Evolutionary conservation across 1,140 invertebrate species (phyloP), one percentile per base, ranked within the genome.

Genomic region (Cecropterus lyciades): DNA sequence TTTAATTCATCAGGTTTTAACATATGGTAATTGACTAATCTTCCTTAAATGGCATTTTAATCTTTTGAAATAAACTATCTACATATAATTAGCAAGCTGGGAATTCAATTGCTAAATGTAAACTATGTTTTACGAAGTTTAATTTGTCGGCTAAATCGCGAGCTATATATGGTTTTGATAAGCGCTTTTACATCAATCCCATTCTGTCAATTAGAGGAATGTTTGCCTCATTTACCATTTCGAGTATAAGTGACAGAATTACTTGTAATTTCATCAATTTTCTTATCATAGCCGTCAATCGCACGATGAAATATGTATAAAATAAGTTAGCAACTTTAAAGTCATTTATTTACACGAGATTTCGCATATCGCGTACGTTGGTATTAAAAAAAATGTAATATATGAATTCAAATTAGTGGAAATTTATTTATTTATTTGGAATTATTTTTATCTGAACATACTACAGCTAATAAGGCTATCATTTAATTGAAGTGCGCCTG

Each of bases 151-250:
- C 56, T 13, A 45, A 48, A 60, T 60, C 43, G 15, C 11, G 10
- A 11, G 1, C 56, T 60, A 16, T 60, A 60, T 60, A 60, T 33
- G 56, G 56, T 6, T 60, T 17, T 60, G 56, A 60, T 60, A 60
- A 60, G 43, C 27, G 24, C 43, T 60, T 60, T 48, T 48, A 46
- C 37, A 69, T 69, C 67, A 69, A 52, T 59, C 53, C 45, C 20
- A 33, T 33, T 46, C 33, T 69, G 67, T 69, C 67, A 69, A 69
- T 69, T 69, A 69, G 56, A 65, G 43, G 16, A 57, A 56, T 42
- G 40, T 57, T 59, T n/a, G 11, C 52, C 45, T 43, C 43, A 68
- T 55, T 68, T 68, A 45, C 57, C 67, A 63, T 68, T 60, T 55
- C 40, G 9, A 42, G 33, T 46, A 59, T 59, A 33, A 48, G 56